Percentiles rank a stretch among this genome's conserved stretches.
Evolutionary conservation across 1,140 invertebrate genomes (phyloP).

Genomic region (Dysdera silvatica): DNA sequence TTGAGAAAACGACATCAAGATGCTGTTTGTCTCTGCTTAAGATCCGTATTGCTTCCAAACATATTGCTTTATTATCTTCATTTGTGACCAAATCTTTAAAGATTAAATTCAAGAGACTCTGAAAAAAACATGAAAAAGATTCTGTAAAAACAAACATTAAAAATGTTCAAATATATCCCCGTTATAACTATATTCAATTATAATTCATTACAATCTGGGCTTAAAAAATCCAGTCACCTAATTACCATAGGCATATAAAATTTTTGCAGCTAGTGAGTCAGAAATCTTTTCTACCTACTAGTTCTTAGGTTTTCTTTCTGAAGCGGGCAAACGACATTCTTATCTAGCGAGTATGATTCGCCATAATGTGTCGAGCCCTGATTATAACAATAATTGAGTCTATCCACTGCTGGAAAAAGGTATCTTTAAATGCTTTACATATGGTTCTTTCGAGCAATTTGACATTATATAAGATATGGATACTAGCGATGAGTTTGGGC

Average conservation of each 20-base stretch:
- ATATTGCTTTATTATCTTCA: neutral
- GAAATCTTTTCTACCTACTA: no score
- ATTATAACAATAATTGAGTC: no score
- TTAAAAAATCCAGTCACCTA: neutral
- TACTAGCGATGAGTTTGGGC: no score
- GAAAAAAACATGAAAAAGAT: neutral
- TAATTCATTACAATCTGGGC: neutral
- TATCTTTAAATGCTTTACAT: no score
- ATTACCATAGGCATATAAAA: neutral
- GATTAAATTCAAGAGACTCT: neutral
- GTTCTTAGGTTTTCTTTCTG: no score
- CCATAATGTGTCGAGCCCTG: no score
- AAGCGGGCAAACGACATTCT: no score
- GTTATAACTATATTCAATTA: neutral
- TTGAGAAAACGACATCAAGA: slow-evolving; percentile 59
- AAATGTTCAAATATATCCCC: neutral
- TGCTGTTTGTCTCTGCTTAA: slow-evolving; percentile 59
- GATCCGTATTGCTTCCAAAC: slow-evolving; percentile 36
- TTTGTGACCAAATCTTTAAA: neutral
- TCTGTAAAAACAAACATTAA: neutral
- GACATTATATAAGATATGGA: no score
- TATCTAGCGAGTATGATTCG: no score
- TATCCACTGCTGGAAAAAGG: no score
- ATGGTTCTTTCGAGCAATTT: no score
- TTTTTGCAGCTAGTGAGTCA: no score